phyloP scores from a whole-genome alignment of 1,140 invertebrate genomes.

The Drosophila orosa region DNA sequence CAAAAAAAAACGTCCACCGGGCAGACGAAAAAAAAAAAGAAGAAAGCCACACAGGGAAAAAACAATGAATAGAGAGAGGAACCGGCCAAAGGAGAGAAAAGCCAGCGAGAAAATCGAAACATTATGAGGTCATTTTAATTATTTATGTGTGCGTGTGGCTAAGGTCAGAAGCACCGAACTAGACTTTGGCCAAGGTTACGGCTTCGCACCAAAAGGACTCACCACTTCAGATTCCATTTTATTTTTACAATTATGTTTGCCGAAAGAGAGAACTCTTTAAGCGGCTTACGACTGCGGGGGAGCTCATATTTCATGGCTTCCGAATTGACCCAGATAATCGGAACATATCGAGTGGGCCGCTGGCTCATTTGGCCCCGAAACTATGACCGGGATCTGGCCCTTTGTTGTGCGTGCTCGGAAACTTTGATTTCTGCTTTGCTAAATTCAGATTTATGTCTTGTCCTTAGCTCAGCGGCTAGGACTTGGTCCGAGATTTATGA shows the following conservation, averaged over 20 bases:
- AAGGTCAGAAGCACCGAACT: slow-evolving; percentile 40
- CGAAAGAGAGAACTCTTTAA: slow-evolving; percentile 57
- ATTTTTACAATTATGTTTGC: slow-evolving; percentile 53
- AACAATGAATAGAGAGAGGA: slow-evolving; percentile 34
- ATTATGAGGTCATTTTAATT: slow-evolving; percentile 78
- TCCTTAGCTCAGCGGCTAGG: slow-evolving; percentile 24
- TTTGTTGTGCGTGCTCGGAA: slow-evolving; percentile 57
- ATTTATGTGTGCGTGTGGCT: slow-evolving; percentile 64
- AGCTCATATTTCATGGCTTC: slow-evolving; percentile 28
- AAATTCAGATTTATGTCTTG: slow-evolving; percentile 51
- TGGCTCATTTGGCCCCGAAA: slow-evolving; percentile 21
- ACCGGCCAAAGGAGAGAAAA: slow-evolving; percentile 2
- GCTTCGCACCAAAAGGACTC: slow-evolving; percentile 6
- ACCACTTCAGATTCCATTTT: slow-evolving; percentile 44
- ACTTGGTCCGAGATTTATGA: slow-evolving; percentile 39
- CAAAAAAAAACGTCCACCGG: slow-evolving; percentile 48
- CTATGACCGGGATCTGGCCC: slow-evolving; percentile 12
- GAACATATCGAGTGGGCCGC: slow-evolving; percentile 31
- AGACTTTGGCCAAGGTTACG: slow-evolving; percentile 59
- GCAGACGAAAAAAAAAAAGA: slow-evolving; percentile 23
- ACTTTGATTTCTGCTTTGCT: slow-evolving; percentile 49
- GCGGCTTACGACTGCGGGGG: slow-evolving; percentile 24
- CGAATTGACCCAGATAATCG: slow-evolving; percentile 42
- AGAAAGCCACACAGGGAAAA: slow-evolving; percentile 13
- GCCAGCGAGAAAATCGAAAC: slow-evolving; percentile 64